Base-by-base conservation (phyloP, 1,140 invertebrate genomes). In the Goniozus legneri region DNA sequence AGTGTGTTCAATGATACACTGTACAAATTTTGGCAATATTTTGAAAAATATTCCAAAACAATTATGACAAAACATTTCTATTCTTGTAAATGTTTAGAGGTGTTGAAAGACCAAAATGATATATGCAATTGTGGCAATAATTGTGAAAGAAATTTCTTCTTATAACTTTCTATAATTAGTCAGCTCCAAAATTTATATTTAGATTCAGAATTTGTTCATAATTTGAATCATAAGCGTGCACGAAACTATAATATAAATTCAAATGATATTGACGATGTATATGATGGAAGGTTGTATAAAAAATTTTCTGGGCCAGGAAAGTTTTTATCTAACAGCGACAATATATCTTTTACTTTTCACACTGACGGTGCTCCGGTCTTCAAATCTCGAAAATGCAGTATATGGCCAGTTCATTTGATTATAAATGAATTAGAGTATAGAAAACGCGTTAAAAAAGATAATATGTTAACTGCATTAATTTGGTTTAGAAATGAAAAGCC, bases 351-450 rank as follows among this genome's bases (percentile, higher is more conserved):
- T n/a, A 47, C 24, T 22, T 47, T 22, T 24, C 40, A 47, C 27
- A 34, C 45, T 14, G 45, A 47, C 22, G 36, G 36, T 16, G 37
- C 37, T 14, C 45, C 32, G 16, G 19, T 40, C 7, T 47, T 47
- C 20, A 47, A 47, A 34, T 47, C 45, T 12, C 37, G 24, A 3
- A 39, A n/a, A 21, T 39, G 19, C n/a, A 47, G 37, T 34, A 30
- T 47, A 20, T 47, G 45, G 45, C 37, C 45, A 24, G 22, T 46
- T 16, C 38, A 38, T 31, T 31, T 39, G 8, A 33, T 33, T 12
- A 34, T 47, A 34, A 40, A 63, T 51, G 62, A 65, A 39, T 18
- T 65, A 13, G 30, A 34, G 1, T 63, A 42, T 33, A 8, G 43
- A 36, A 22, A 54, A 36, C 38, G 38, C 15, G 42, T 34, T 14